phyloP scores from a whole-genome alignment of 2,113 vertebrate genomes.

The Martes martes region DNA sequence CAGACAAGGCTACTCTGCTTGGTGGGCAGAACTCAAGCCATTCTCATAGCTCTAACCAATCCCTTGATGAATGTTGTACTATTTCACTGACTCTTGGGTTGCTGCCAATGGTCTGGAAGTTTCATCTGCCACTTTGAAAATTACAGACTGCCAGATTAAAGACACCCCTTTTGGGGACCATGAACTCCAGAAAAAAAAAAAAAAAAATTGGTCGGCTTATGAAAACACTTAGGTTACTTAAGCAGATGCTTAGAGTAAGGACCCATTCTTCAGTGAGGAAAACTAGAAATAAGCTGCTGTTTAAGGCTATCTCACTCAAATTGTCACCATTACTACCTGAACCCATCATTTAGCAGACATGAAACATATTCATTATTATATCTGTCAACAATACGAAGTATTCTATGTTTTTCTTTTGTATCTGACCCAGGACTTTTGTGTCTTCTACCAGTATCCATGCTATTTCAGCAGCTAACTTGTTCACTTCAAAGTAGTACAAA shows the following conservation, averaged over 20 bases:
- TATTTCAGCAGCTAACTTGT: neutral
- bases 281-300: neutral
- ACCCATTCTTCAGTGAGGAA: neutral
- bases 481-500: neutral
- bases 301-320: neutral
- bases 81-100: neutral
- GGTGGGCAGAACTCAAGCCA: neutral
- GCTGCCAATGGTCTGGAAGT: neutral
- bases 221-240: neutral
- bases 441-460: neutral
- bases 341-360: neutral
- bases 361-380: neutral
- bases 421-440: neutral
- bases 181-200: neutral
- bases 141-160: neutral
- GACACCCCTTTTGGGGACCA: neutral
- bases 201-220: neutral
- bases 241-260: neutral
- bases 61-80: neutral
- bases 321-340: neutral
- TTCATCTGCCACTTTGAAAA: neutral
- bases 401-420: neutral
- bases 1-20: neutral
- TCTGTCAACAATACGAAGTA: too few relatives aligned
- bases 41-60: neutral